phyloP scores from a whole-genome alignment of 2,113 vertebrate species.

The Nycticebus coucang region DNA sequence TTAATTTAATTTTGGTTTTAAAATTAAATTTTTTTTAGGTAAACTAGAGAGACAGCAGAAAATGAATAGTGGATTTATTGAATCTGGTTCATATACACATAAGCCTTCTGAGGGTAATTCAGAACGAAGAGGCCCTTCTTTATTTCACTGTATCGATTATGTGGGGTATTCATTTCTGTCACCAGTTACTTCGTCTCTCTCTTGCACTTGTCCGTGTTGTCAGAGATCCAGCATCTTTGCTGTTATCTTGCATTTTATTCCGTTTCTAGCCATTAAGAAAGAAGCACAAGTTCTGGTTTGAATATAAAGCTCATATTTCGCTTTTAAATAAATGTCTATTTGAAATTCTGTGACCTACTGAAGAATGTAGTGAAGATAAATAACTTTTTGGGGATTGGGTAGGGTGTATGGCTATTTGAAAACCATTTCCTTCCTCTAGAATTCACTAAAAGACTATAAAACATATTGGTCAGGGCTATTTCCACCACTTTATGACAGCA shows the following conservation, averaged over 20 bases:
- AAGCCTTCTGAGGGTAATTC: not conserved
- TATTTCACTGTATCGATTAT: not conserved
- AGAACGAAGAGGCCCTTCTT: not conserved
- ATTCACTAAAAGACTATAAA: conserved; percentile 52
- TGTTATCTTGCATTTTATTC: not conserved
- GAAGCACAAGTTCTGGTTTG: conserved; percentile 12
- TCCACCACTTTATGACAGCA: conserved; percentile 12
- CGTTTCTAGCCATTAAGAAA: not conserved
- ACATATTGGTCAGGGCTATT: not conserved
- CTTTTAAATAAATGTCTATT: conserved; percentile 66
- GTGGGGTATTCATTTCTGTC: conserved; percentile 21
- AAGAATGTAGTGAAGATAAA: conserved; percentile 59
- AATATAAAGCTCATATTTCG: conserved; percentile 1
- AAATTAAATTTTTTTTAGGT: not conserved
- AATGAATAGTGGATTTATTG: not conserved
- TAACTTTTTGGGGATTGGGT: not conserved
- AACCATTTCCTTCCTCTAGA: conserved; percentile 42
- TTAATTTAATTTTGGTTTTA: conserved; percentile 51
- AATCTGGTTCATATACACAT: not conserved
- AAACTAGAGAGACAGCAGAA: not conserved
- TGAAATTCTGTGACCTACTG: conserved; percentile 45
- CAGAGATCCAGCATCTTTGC: not conserved
- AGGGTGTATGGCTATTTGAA: conserved; percentile 25
- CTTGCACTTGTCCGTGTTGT: not conserved
- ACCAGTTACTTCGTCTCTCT: not conserved